phyloP scores from a whole-genome alignment of 1,140 invertebrate species.

The Adelges cooleyi region DNA sequence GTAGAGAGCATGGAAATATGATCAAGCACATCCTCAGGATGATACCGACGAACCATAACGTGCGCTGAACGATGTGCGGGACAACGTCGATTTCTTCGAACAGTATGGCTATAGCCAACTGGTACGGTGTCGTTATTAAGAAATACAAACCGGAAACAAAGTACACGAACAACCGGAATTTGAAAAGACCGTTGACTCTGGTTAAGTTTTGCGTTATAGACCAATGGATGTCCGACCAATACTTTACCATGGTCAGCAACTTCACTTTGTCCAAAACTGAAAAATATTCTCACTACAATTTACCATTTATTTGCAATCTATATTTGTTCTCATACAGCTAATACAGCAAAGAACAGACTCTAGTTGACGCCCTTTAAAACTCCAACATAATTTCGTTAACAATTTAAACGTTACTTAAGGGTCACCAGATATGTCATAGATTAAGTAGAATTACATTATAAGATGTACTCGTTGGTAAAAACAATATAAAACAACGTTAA shows the following conservation, averaged over 20 bases:
- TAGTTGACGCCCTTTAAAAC: too few relatives aligned
- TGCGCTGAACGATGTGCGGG: neutral
- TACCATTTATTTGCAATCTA: too few relatives aligned
- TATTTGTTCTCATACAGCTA: too few relatives aligned
- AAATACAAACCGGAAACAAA: neutral
- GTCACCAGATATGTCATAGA: too few relatives aligned
- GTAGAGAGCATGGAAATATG: neutral
- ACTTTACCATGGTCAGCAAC: neutral
- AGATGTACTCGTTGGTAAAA: too few relatives aligned
- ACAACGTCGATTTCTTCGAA: neutral
- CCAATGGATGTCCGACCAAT: slow-evolving; percentile 12
- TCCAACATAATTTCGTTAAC: too few relatives aligned
- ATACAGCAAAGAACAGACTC: too few relatives aligned
- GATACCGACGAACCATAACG: neutral
- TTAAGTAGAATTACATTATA: too few relatives aligned
- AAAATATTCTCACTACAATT: too few relatives aligned
- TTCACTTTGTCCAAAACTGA: neutral
- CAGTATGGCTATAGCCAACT: neutral
- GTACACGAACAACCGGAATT: neutral
- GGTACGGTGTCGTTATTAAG: neutral
- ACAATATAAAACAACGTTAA: too few relatives aligned
- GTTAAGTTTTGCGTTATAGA: slow-evolving; percentile 12
- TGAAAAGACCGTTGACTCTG: slow-evolving; percentile 1
- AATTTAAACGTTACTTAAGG: too few relatives aligned
- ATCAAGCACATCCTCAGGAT: slow-evolving; percentile 1